These are phyloP conservation scores for Bombus waltoni DNA, from an alignment of 1,140 invertebrate genomes.

Conservation along the genomic window DNA sequence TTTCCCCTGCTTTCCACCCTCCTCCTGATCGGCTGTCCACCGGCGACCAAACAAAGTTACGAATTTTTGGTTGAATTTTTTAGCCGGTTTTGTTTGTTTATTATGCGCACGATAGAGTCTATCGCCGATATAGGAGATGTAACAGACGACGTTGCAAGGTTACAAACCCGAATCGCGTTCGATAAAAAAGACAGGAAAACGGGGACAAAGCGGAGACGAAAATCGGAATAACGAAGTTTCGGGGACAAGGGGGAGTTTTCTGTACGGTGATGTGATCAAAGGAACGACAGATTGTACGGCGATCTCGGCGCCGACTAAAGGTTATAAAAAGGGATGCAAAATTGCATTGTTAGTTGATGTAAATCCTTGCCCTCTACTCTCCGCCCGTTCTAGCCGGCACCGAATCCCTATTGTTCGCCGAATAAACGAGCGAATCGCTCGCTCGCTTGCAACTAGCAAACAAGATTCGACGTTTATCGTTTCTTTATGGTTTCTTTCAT, in stretches of 20 bases:
- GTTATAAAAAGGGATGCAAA: neutral
- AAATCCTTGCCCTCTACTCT: neutral
- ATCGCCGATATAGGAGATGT: neutral
- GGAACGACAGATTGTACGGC: neutral
- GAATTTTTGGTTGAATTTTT: constrained; percentile 24
- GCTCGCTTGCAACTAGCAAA: neutral
- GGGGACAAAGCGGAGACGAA: constrained; percentile 4
- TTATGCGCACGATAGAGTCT: constrained; percentile 5
- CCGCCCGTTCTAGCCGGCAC: neutral
- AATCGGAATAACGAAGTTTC: constrained; percentile 7
- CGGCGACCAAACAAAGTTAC: constrained; percentile 37
- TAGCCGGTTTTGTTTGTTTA: constrained; percentile 17
- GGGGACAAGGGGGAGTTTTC: neutral
- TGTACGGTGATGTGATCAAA: constrained; percentile 3
- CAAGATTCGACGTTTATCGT: constrained; percentile 7
- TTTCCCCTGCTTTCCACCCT: constrained; percentile 17
- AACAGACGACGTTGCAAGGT: neutral
- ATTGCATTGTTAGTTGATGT: neutral
- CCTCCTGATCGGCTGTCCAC: constrained; percentile 36
- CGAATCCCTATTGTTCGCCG: neutral
- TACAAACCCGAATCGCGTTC: constrained; percentile 6
- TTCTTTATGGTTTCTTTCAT: neutral
- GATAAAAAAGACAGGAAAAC: constrained; percentile 4
- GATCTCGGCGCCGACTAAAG: neutral
- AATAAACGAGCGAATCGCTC: neutral